Percentiles rank a stretch among this genome's conserved stretches.
phyloP scores from a whole-genome alignment of 2,888 invertebrate genomes.

The Isoperla grammatica region DNA sequence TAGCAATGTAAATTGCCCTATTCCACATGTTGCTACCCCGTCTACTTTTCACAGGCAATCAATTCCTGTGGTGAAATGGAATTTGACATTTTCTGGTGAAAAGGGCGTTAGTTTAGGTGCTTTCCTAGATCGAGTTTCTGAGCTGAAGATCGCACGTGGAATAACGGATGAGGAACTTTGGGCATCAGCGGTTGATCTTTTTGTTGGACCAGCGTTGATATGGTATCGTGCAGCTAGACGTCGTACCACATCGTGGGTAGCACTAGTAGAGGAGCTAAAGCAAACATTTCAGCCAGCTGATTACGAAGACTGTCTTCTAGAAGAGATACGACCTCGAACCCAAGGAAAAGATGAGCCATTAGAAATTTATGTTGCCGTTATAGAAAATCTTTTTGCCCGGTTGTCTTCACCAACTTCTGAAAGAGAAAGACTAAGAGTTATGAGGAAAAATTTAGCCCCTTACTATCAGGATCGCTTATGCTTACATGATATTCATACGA shows the following conservation, averaged over 20 bases:
- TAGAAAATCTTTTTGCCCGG: conserved; percentile 29
- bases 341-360: conserved; percentile 34
- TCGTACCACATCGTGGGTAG: conserved; percentile 23
- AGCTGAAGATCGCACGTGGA: conserved; percentile 27
- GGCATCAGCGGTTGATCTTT: conserved; percentile 31
- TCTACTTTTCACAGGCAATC: too few relatives aligned
- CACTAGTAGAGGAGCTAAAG: conserved; percentile 18
- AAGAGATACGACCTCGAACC: conserved; percentile 28
- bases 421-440: conserved; percentile 20
- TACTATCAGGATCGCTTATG: conserved; percentile 20
- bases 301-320: conserved; percentile 32
- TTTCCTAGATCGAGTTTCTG: conserved; percentile 33
- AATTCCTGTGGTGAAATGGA: conserved; percentile 20
- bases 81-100: conserved; percentile 27
- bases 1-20: too few relatives aligned
- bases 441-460: conserved; percentile 26
- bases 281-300: conserved; percentile 30
- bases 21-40: too few relatives aligned
- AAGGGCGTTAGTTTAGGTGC: conserved; percentile 11
- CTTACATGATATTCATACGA: conserved; percentile 10
- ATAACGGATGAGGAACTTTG: conserved; percentile 28
- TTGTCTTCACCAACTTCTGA: conserved; percentile 21
- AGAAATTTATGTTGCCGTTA: conserved; percentile 32
- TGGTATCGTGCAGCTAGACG: conserved; percentile 37
- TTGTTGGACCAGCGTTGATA: conserved; percentile 30